Evolutionary conservation across 2,888 invertebrate species (phyloP), one percentile per base, ranked within the genome.

Genomic region (Ormyrus pomaceus): DNA sequence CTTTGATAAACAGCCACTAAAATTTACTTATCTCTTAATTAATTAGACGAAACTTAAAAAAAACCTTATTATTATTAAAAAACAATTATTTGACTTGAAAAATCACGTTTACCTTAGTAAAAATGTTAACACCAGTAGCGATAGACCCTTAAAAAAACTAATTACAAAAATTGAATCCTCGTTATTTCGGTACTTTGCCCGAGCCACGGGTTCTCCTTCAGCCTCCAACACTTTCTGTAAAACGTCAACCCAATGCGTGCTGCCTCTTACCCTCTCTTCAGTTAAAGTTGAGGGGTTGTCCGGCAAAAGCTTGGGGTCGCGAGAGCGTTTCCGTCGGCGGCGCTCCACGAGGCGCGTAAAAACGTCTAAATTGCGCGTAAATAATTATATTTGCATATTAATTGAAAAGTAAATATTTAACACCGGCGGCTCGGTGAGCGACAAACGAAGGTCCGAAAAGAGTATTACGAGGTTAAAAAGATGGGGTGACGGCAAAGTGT

Each of bases 331-430:
- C 70, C 71, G 78, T 81, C 83, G 71, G 58, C 69, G 65, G 1
- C 11, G 53, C 79, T 81, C 34, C 83, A 83, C 83, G 83, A 80
- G 82, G 83, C 83, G 89, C 85, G 88, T 87, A 90, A 90, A 90
- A 90, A 89, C 88, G 88, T 87, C 87, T 87, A 90, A 90, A 90
- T 90, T 90, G 89, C 88, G 89, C 89, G 89, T 91, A 89, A 90
- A 90, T 90, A 90, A 89, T 91, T 89, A 90, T 90, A 89, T 91
- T 91, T 90, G 90, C 90, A 91, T 90, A 91, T 90, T 91, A 89
- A 91, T 91, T 88, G 88, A 88, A 89, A 90, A 86, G 90, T 90
- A 90, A 91, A 91, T 90, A 90, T 90, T 90, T 90, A 90, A 90
- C 87, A 85, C 86, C 82, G 83, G 78, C 81, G 83, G 81, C 83